Evolutionary conservation across 2,888 invertebrate genomes (phyloP), one percentile per base, ranked within the genome.

Genomic region (Beris morrisii): DNA sequence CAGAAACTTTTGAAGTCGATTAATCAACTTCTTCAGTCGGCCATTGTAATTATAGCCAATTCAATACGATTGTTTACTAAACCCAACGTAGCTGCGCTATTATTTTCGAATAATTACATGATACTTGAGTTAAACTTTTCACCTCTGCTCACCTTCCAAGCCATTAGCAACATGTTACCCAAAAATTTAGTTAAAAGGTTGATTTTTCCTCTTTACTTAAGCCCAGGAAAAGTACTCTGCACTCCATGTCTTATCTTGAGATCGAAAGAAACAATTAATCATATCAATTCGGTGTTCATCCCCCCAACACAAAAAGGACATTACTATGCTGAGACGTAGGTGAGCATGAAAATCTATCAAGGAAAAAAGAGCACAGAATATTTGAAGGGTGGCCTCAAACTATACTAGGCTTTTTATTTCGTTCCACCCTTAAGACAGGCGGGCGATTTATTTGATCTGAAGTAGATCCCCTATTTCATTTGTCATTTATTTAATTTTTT

Each of bases 381-480:
- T 46, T 31, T 15, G 31, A 31, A 22, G n/a, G 12, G 9, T 52
- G 30, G 53, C 30, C 53, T 2, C 31, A 30, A 52, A 7, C 22
- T 28, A 5, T n/a, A 31, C 30, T 30, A 30, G 22, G 4, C 7
- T 58, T 28, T 50, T 32, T 50, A 13, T 38, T 61, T 28, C 38
- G 30, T 50, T 15, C 3, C 38, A 61, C 52, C 61, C 52, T 38
- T 45, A 4, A 50, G 38, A 61, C n/a, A 48, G 31, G 59, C 50
- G 50, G 50, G 38, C 50, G 50, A 61, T 50, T 61, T 50, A 61
- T 61, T 61, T 61, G 61, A 61, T 61, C 61, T 61, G 61, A 50
- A 61, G 50, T 43, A 43, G 61, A 61, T 61, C 52, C 61, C 50
- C 50, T 61, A 61, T 61, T 61, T 52, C 61, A 61, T 50, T 61